Base-by-base conservation (phyloP, 1,140 invertebrate genomes). In the Drosophila tristis region DNA sequence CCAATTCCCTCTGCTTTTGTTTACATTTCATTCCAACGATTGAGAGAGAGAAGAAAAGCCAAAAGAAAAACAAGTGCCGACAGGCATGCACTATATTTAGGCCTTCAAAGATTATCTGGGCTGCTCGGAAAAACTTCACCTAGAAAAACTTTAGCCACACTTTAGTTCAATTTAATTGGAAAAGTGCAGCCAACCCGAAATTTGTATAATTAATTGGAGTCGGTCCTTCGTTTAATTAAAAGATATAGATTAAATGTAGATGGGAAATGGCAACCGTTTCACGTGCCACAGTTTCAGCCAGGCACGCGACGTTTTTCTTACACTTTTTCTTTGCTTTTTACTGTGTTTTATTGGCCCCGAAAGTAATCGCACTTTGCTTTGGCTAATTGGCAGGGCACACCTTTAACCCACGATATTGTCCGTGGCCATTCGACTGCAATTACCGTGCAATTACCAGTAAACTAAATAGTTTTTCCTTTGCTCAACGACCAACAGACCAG, bases 311-410 rank as follows among this genome's bases (percentile, higher is more conserved):
- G 61, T 49, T 31, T 31, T 29, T 26, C 39, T 51, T 20, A 39
- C 48, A 48, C 47, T 16, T 42, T 39, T 29, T 35, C 39, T 66
- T 67, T n/a, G 63, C 11, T 4, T 45, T 64, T 58, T 11, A 47
- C 54, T 42, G 53, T 16, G 29, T 67, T 67, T 65, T 53, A 50
- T 66, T 66, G 65, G 48, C 23, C 29, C 45, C 31, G 8, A 66
- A 75, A 57, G 61, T 66, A 82, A 79, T 79, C 62, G 29, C 76
- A 77, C 63, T 65, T 73, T 49, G 48, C 51, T 48, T 59, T 49
- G 53, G 39, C 61, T 80, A 85, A 85, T 85, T 85, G 81, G 76
- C 64, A 54, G 35, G 35, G 29, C 78, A 73, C 76, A 84, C 81
- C 82, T 86, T 86, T 71, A 64, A 74, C 81, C 81, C 79, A 68